Conservation (phyloP, 2,113 vertebrate genomes). For the Onychorhynchus coronatus region DNA sequence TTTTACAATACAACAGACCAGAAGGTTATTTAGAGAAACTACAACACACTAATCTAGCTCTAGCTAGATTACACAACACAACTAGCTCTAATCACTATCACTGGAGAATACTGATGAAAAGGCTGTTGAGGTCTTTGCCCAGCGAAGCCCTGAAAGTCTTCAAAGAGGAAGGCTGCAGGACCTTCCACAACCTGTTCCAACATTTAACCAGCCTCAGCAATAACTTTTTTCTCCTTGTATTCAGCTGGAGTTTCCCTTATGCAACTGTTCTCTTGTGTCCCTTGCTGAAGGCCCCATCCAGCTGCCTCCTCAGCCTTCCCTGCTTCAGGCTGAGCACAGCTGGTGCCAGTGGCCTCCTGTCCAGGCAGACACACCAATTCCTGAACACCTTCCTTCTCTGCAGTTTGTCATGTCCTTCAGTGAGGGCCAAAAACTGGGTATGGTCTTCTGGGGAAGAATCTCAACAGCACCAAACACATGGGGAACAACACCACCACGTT, state of each 20-base stretch:
- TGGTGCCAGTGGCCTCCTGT: not conserved
- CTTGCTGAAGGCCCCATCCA: not conserved
- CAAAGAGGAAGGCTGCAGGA: not conserved
- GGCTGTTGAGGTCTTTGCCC: not conserved
- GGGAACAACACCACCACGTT: not conserved
- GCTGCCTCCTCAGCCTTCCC: not conserved
- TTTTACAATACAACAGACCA: not conserved
- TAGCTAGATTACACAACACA: too few relatives aligned
- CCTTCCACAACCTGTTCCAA: not conserved
- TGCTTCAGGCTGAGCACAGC: not conserved
- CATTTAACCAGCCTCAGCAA: not conserved
- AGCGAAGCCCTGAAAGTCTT: not conserved
- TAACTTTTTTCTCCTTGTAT: not conserved
- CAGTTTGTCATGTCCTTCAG: not conserved
- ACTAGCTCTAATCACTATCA: not conserved
- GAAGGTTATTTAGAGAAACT: not conserved
- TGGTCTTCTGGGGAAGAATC: not conserved
- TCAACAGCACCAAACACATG: fast-evolving
- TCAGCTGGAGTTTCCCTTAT: not conserved
- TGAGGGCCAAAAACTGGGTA: not conserved
- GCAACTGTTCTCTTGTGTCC: not conserved
- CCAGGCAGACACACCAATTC: not conserved
- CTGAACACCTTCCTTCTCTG: too few relatives aligned
- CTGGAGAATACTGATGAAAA: not conserved
- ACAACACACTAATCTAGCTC: too few relatives aligned